Percentiles rank a stretch among this genome's conserved stretches.
phyloP scores from a whole-genome alignment of 2,113 vertebrate genomes.

The Conger conger region DNA sequence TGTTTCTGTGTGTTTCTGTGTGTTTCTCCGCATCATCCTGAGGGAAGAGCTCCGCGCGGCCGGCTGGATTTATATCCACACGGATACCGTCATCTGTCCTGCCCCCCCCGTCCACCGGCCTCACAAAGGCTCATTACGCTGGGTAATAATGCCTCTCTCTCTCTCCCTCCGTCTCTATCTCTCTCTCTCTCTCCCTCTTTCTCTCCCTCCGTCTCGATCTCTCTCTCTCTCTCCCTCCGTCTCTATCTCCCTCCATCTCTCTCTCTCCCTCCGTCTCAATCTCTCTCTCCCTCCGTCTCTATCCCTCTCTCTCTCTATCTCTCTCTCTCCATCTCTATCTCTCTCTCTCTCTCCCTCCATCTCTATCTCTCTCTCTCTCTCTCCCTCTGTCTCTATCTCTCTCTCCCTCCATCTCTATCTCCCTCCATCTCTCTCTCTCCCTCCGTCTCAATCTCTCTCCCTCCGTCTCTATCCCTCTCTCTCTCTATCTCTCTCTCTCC shows the following conservation, averaged over 20 bases:
- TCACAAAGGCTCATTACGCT: constrained; percentile 72
- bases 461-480: too few species aligned
- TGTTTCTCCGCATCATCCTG: constrained; percentile 49
- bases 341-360: too few species aligned
- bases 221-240: too few species aligned
- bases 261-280: too few species aligned
- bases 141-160: constrained; percentile 62
- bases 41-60: constrained; percentile 47
- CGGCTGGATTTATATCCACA: constrained; percentile 64
- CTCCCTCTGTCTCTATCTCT: too few species aligned
- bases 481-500: too few species aligned
- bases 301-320: too few species aligned
- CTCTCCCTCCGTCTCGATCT: constrained; percentile 51
- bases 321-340: constrained; percentile 59
- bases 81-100: constrained; percentile 61
- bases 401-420: constrained; percentile 30
- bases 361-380: constrained; percentile 33
- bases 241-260: constrained; percentile 55
- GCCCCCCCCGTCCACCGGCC: constrained; percentile 59
- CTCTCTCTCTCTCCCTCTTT: too few species aligned
- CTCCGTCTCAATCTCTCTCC: constrained; percentile 43
- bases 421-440: too few species aligned
- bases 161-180: constrained; percentile 39
- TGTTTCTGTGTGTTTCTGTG: too few species aligned
- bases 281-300: too few species aligned